phyloP scores from a whole-genome alignment of 2,113 vertebrate genomes.

The Eurystomus gularis region DNA sequence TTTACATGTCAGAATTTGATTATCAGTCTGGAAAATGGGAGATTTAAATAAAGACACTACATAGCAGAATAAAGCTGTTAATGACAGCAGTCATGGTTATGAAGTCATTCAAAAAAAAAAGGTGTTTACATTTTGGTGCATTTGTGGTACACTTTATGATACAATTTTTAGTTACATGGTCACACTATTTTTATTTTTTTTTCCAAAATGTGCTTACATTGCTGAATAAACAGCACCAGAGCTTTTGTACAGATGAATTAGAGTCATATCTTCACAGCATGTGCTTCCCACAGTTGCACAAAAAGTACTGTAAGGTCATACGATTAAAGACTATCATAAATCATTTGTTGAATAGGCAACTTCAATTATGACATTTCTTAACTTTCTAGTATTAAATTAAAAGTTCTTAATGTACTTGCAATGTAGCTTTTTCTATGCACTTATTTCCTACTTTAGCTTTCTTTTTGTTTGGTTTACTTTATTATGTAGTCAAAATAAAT shows the following conservation, averaged over 20 bases:
- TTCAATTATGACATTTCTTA: neutral
- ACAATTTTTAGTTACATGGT: neutral
- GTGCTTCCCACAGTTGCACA: neutral
- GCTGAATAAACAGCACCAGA: neutral
- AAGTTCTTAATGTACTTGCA: neutral
- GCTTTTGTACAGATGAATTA: neutral
- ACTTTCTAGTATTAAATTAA: neutral
- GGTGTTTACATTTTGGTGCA: neutral
- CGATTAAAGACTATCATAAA: neutral
- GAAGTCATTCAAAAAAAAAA: neutral
- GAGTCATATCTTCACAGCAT: neutral
- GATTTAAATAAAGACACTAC: neutral
- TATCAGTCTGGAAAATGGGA: neutral
- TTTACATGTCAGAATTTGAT: neutral
- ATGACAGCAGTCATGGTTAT: neutral
- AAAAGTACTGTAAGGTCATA: neutral
- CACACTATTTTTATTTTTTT: neutral
- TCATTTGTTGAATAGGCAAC: neutral
- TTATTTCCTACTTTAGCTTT: neutral
- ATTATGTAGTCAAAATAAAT: slow-evolving; percentile 22
- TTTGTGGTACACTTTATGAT: neutral
- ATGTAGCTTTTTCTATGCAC: neutral
- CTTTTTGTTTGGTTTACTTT: slow-evolving; percentile 5
- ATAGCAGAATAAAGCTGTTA: neutral
- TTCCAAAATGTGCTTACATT: neutral